Conservation (phyloP, 2,797 vertebrate species). For the Taeniopygia guttata region DNA sequence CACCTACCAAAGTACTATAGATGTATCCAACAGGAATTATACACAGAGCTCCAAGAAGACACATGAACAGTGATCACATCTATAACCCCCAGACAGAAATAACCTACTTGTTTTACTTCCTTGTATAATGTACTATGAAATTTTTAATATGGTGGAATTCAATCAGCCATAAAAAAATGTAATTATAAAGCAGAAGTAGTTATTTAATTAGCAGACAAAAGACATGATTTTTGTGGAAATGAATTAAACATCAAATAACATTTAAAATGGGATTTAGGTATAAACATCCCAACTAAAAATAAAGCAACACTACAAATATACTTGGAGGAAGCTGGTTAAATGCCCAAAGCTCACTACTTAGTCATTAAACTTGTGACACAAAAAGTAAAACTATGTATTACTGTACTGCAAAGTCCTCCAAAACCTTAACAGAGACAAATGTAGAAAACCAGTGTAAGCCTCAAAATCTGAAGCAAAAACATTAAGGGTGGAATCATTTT, state of each 20-base stretch:
- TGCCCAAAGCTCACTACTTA: not conserved
- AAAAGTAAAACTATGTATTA: not conserved
- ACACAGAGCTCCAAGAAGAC: not conserved
- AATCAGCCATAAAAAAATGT: not conserved
- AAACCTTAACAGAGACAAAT: not conserved
- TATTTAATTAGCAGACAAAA: not conserved
- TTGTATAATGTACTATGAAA: not conserved
- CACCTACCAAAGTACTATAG: not conserved
- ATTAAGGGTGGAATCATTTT: not conserved
- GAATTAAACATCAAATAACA: conserved; percentile 1
- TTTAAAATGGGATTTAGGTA: not conserved
- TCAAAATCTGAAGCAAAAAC: not conserved
- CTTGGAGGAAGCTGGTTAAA: not conserved
- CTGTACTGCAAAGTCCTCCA: not conserved
- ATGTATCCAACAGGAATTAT: not conserved
- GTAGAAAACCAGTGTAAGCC: not conserved
- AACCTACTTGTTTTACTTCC: not conserved
- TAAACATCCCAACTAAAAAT: not conserved
- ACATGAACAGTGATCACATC: not conserved
- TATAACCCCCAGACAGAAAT: not conserved
- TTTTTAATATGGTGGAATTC: not conserved
- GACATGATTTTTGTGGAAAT: not conserved
- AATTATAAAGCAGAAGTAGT: not conserved
- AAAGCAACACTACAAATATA: not conserved
- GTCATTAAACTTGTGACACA: not conserved